Evolutionary conservation across 2,797 vertebrate genomes (phyloP).

Genomic region (Diplodus sargus): DNA sequence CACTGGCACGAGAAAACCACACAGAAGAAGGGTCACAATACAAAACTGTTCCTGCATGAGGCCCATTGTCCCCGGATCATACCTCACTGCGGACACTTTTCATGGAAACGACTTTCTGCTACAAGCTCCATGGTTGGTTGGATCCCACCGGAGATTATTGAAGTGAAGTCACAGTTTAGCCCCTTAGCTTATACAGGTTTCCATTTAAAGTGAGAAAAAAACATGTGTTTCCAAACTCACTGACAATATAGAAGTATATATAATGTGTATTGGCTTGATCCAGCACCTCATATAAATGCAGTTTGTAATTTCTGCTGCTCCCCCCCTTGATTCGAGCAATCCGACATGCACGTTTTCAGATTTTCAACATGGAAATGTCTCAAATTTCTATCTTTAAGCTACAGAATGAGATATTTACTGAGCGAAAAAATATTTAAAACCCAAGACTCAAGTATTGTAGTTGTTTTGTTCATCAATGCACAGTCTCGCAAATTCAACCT

Average conservation of each 20-base stretch:
- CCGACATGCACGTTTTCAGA: too few relatives aligned
- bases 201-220: background rate
- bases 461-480: background rate
- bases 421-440: background rate
- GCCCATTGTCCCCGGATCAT: background rate
- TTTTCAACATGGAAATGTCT: too few relatives aligned
- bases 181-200: background rate
- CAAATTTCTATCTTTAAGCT: background rate
- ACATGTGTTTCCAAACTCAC: background rate
- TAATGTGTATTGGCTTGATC: background rate
- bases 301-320: too few relatives aligned
- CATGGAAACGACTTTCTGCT: conserved; percentile 2
- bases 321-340: too few relatives aligned
- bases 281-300: background rate
- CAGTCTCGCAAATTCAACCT: too few relatives aligned
- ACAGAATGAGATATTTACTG: background rate
- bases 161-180: background rate
- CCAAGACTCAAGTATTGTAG: background rate
- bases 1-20: background rate
- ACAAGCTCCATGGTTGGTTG: background rate
- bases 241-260: background rate
- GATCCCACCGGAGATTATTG: background rate
- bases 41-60: background rate
- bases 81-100: background rate
- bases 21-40: background rate